These are phyloP conservation scores for Chrysodeixis includens DNA, from an alignment of 2,888 invertebrate genomes.

Conservation along the genomic window DNA sequence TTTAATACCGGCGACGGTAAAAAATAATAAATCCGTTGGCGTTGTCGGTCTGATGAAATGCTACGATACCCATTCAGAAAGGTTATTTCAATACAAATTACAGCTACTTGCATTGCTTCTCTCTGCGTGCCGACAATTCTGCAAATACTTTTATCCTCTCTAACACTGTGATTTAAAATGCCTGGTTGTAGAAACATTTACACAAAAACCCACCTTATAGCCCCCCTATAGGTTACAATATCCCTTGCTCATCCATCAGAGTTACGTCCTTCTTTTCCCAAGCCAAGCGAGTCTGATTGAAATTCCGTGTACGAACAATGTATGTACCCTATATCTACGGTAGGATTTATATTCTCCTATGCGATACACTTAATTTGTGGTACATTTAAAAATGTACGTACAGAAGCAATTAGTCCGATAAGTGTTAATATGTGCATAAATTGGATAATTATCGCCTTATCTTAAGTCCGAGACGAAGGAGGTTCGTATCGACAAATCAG, in stretches of 20 bases:
- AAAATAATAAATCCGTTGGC: slow-evolving; percentile 87
- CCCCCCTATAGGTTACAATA: slow-evolving; percentile 32
- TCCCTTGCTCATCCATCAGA: slow-evolving; percentile 18
- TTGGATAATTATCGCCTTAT: slow-evolving; percentile 68
- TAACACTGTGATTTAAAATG: slow-evolving; percentile 67
- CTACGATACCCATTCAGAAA: slow-evolving; percentile 85
- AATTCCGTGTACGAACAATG: slow-evolving; percentile 88
- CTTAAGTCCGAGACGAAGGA: slow-evolving; percentile 37
- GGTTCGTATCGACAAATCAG: slow-evolving; percentile 47
- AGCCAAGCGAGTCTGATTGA: slow-evolving; percentile 78
- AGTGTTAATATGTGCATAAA: slow-evolving; percentile 79
- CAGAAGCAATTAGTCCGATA: slow-evolving; percentile 84
- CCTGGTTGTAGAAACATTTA: slow-evolving; percentile 34
- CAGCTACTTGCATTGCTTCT: slow-evolving; percentile 85
- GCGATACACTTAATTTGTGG: slow-evolving; percentile 79
- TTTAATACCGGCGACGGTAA: slow-evolving; percentile 83
- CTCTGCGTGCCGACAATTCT: slow-evolving; percentile 86
- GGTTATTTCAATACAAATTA: slow-evolving; percentile 89
- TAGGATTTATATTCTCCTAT: slow-evolving; percentile 80
- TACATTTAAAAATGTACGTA: slow-evolving; percentile 77
- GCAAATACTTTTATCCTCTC: slow-evolving; percentile 86
- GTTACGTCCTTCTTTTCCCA: slow-evolving; percentile 49
- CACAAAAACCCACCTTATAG: slow-evolving; percentile 56
- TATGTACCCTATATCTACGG: slow-evolving; percentile 82
- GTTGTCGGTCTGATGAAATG: slow-evolving; percentile 82